phyloP scores from a whole-genome alignment of 30 jellyfish, hydroid and myxozoan genomes.

The Calvadosia cruxmelitensis region DNA sequence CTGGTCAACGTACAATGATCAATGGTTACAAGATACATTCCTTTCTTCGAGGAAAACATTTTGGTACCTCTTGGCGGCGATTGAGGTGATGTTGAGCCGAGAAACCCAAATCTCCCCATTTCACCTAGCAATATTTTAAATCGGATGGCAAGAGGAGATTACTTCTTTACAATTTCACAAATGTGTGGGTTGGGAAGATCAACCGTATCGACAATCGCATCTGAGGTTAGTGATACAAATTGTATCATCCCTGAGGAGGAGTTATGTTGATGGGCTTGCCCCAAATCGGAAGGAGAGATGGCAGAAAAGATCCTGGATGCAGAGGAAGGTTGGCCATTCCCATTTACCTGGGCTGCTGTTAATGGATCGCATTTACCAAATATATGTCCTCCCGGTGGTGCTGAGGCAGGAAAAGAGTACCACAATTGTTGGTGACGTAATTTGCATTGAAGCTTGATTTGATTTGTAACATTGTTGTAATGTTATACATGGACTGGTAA shows the following conservation, averaged over 20 bases:
- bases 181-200: background rate
- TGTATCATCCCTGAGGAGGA: too few relatives aligned
- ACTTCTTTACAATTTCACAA: background rate
- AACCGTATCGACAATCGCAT: conserved; percentile 8
- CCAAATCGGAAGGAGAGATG: too few relatives aligned
- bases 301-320: conserved; percentile 14
- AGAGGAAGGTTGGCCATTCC: conserved; percentile 38
- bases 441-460: too few relatives aligned
- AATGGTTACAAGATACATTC: too few relatives aligned
- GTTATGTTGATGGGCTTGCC: too few relatives aligned
- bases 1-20: too few relatives aligned
- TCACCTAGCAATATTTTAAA: background rate
- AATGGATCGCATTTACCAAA: conserved; percentile 31
- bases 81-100: too few relatives aligned
- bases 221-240: conserved; percentile 20
- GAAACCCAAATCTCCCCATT: too few relatives aligned
- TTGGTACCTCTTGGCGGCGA: too few relatives aligned
- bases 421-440: conserved; percentile 19
- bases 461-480: too few relatives aligned
- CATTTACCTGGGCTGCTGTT: conserved; percentile 20
- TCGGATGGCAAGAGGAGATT: background rate
- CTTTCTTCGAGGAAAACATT: too few relatives aligned
- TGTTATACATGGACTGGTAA: too few relatives aligned
- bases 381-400: conserved; percentile 37
- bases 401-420: conserved; percentile 28